Conservation (phyloP, 2,113 vertebrate species). For the Rhegmatorhina hoffmannsi region DNA sequence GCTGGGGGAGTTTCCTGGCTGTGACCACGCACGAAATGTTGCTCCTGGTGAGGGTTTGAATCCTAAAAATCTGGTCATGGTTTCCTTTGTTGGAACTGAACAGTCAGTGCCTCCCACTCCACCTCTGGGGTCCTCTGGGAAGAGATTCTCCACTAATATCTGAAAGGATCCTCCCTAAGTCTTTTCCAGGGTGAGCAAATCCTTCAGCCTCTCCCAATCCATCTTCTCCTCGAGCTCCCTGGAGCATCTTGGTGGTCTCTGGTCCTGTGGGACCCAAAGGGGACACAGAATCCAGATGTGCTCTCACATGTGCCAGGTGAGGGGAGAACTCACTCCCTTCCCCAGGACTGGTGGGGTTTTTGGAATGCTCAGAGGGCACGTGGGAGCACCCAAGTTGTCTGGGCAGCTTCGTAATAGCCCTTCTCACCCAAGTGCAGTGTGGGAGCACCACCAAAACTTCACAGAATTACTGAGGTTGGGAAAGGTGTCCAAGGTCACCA, state of each 20-base stretch:
- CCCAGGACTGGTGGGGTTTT: not conserved
- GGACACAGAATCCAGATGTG: not conserved
- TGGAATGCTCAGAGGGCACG: not conserved
- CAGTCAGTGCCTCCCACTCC: not conserved
- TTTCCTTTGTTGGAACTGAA: not conserved
- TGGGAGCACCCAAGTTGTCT: not conserved
- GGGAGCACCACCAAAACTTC: not conserved
- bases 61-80: accelerated
- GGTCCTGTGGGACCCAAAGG: no score
- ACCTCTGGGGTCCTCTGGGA: not conserved
- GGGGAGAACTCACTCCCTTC: not conserved
- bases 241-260: not conserved
- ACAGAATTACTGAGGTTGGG: no score
- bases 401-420: not conserved
- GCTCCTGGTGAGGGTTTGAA: not conserved
- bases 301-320: accelerated
- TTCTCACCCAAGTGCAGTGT: not conserved
- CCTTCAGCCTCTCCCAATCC: not conserved
- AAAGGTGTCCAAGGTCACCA: no score
- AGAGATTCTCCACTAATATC: not conserved
- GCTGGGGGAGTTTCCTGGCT: not conserved
- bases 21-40: accelerated
- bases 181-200: not conserved
- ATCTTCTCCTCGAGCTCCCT: not conserved
- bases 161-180: not conserved